Evolutionary conservation across 2,888 invertebrate genomes (phyloP).

Genomic region (Druceiella hillmani): DNA sequence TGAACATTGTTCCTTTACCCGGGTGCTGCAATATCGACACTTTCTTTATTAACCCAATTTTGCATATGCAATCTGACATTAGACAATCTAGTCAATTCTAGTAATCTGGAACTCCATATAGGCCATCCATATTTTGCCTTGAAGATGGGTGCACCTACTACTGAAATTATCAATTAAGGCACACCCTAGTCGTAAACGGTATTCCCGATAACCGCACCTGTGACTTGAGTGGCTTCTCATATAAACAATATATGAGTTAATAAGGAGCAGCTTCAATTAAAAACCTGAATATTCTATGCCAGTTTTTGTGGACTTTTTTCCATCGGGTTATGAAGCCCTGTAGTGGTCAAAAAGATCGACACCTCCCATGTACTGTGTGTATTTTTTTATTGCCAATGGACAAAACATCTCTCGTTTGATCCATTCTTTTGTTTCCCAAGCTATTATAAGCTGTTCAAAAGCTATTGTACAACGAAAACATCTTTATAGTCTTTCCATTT

Average conservation of each 20-base stretch:
- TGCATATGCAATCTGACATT: constrained; percentile 13
- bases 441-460: constrained; percentile 2
- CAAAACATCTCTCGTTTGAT: constrained; percentile 13
- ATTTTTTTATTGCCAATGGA: constrained; percentile 13
- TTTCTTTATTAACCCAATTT: too few relatives aligned
- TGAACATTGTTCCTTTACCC: too few relatives aligned
- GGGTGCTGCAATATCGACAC: too few relatives aligned
- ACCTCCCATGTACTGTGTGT: constrained; percentile 15
- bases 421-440: too few relatives aligned
- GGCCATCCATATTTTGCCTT: constrained; percentile 12
- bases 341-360: constrained; percentile 14
- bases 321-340: constrained; percentile 11
- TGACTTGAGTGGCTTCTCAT: constrained; percentile 3
- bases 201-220: too few relatives aligned
- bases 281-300: constrained; percentile 14
- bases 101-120: constrained; percentile 10
- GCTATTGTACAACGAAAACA: constrained; percentile 5
- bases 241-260: constrained; percentile 13
- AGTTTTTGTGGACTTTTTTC: constrained; percentile 13
- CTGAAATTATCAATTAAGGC: constrained; percentile 10
- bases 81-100: constrained; percentile 9
- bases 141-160: constrained; percentile 7
- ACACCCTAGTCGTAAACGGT: constrained; percentile 13
- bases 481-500: constrained; percentile 9
- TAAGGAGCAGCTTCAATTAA: constrained; percentile 12